Base-by-base conservation (phyloP, 2,888 invertebrate species). In the Hypena proboscidalis region DNA sequence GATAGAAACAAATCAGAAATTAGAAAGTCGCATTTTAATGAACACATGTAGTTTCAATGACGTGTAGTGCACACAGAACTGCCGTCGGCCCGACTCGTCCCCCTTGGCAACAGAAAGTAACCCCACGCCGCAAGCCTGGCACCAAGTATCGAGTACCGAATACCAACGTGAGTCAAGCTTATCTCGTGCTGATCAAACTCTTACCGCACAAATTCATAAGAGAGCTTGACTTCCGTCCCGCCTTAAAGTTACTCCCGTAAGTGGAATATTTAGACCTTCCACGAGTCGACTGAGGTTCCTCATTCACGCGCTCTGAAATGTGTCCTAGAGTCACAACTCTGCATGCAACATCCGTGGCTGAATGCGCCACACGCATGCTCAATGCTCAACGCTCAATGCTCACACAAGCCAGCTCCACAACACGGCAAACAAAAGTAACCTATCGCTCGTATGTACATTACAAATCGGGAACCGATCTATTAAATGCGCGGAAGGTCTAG, bases 141-240 rank as follows among this genome's bases (percentile, higher is more conserved):
- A 85, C 87, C 89, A 83, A 85, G 85, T 85, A 71, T 69, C 75
- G 80, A n/a, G 74, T 68, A 62, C 62, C 41, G 33, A 48, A 61
- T 58, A 77, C 80, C 80, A 77, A 77, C 72, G 83, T 85, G 86
- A 78, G 77, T 74, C 71, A 84, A 85, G 85, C 84, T 70, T 50
- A 83, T 76, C 79, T 75, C 71, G 77, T 80, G 80, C 72, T 67
- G 74, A 75, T 68, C 72, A 80, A 82, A 83, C 74, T 94, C 97
- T 97, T 97, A 97, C 97, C 97, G 94, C 96, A 96, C 94, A 97
- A 94, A 94, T 97, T 97, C 96, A 97, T 96, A 93, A 97, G 95
- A 90, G 97, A 97, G 95, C 96, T 97, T 92, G 97, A 97, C 93
- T 97, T 97, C 94, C 97, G 95, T 83, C 93, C 93, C 78, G 90